Conservation (phyloP, 1,140 invertebrate species). For the Cardiocondyla obscurior region DNA sequence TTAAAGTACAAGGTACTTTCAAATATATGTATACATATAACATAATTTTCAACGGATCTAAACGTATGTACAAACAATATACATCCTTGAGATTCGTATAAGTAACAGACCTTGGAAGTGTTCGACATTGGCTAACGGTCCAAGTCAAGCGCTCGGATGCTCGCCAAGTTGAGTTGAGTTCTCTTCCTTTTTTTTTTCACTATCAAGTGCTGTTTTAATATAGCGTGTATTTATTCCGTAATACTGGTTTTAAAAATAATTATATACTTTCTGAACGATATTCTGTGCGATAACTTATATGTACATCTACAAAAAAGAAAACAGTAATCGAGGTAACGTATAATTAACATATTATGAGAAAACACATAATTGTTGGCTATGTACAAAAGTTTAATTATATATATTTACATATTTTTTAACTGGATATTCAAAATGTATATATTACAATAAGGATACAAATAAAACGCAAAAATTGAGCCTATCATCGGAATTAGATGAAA, state of each 20-base stretch:
- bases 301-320: not conserved
- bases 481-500: constrained; percentile 14
- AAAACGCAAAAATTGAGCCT: constrained; percentile 55
- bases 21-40: no score
- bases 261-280: not conserved
- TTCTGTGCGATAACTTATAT: no score
- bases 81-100: not conserved
- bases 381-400: constrained; percentile 56
- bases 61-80: not conserved
- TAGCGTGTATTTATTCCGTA: constrained; percentile 19
- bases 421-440: constrained; percentile 39
- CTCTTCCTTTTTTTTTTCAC: not conserved
- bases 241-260: not conserved
- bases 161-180: constrained; percentile 77
- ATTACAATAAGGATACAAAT: constrained; percentile 30
- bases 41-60: no score
- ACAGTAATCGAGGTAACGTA: not conserved
- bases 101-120: not conserved
- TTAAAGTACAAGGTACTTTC: no score
- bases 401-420: constrained; percentile 33
- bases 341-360: not conserved
- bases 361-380: not conserved
- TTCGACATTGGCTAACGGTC: constrained; percentile 78
- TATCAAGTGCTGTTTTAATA: constrained; percentile 54
- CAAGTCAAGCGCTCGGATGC: constrained; percentile 70